Percentiles rank a stretch among this genome's conserved stretches.
Evolutionary conservation across 2,113 vertebrate genomes (phyloP).

Genomic region (Chlamydotis undulata): DNA sequence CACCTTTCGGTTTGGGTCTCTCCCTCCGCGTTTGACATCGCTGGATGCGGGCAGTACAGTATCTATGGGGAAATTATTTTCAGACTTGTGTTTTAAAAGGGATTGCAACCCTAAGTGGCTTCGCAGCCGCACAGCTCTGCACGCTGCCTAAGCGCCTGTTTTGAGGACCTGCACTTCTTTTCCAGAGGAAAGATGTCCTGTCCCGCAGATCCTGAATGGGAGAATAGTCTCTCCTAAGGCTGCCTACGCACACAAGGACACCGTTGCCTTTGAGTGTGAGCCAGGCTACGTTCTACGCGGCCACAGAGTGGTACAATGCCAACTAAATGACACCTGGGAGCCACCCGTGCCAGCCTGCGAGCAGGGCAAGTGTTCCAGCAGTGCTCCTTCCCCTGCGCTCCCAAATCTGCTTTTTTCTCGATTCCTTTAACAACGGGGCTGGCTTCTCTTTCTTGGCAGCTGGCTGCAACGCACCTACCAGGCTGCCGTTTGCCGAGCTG

Average conservation of each 20-base stretch:
- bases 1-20: background rate
- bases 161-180: background rate
- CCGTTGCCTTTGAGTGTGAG: constrained; percentile 39
- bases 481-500: background rate
- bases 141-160: rapidly evolving
- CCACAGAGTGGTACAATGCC: constrained; percentile 28
- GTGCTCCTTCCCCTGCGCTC: background rate
- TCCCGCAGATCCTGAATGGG: constrained; percentile 48
- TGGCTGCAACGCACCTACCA: background rate
- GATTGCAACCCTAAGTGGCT: background rate
- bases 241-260: constrained; percentile 45
- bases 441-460: background rate
- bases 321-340: constrained; percentile 45
- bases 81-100: background rate
- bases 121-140: background rate
- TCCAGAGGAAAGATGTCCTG: constrained; percentile 22
- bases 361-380: constrained; percentile 37
- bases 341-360: constrained; percentile 54
- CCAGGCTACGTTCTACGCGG: constrained; percentile 58
- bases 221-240: background rate
- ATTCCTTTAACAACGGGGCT: background rate
- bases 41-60: background rate
- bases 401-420: background rate
- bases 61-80: rapidly evolving
- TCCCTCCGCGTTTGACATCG: rapidly evolving